These are phyloP conservation scores for Eciton burchellii DNA, from an alignment of 1,140 invertebrate genomes.

Conservation along the genomic window DNA sequence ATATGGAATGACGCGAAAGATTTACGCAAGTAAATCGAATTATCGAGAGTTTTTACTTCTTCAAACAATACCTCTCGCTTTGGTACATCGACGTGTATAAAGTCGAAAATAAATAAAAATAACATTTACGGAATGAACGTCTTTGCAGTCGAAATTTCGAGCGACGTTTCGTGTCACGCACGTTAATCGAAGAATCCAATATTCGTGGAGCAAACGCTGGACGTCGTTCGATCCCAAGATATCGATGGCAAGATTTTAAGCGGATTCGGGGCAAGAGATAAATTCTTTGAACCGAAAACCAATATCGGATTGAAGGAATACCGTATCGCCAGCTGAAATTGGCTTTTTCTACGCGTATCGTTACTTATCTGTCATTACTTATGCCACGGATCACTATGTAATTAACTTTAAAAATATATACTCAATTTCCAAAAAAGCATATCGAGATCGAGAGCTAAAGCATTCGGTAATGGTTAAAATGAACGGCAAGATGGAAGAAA, in stretches of 20 bases:
- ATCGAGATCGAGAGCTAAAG: not conserved
- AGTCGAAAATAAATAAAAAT: too few relatives aligned
- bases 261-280: conserved; percentile 2
- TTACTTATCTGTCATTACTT: conserved; percentile 41
- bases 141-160: not conserved
- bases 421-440: conserved; percentile 11
- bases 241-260: not conserved
- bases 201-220: not conserved
- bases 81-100: too few relatives aligned
- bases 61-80: too few relatives aligned
- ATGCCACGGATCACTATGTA: conserved; percentile 1
- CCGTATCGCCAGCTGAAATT: conserved; percentile 10
- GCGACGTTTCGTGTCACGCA: too few relatives aligned
- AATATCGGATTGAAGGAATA: conserved; percentile 18
- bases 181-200: not conserved
- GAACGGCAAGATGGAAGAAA: not conserved
- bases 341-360: conserved; percentile 3
- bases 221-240: not conserved
- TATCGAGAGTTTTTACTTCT: too few relatives aligned
- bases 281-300: conserved; percentile 22
- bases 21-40: too few relatives aligned
- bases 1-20: too few relatives aligned
- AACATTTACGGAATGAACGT: not conserved
- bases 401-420: conserved; percentile 42
- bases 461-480: conserved; percentile 2